These are phyloP conservation scores for Oscheius sp. DNA, from an alignment of 2,888 invertebrate species.

Conservation along the genomic window DNA sequence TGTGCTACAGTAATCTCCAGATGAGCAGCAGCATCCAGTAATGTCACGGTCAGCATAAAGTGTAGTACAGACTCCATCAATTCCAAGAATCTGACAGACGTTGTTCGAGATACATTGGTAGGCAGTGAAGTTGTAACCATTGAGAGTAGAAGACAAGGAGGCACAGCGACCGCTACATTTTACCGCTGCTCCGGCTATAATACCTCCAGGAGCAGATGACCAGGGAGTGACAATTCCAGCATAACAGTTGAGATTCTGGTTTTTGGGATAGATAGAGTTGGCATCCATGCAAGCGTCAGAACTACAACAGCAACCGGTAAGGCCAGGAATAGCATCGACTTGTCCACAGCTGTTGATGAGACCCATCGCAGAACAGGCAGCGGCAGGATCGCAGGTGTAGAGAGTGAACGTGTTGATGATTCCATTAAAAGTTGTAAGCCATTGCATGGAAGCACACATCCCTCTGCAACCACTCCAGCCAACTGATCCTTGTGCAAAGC, in stretches of 20 bases:
- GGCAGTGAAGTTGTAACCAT: constrained; percentile 34
- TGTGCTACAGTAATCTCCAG: constrained; percentile 52
- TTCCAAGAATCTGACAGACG: constrained; percentile 42
- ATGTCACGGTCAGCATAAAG: constrained; percentile 40
- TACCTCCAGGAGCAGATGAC: too few relatives aligned
- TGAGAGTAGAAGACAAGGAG: constrained; percentile 44
- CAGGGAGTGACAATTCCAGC: too few relatives aligned
- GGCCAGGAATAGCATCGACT: too few relatives aligned
- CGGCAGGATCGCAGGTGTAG: constrained; percentile 55
- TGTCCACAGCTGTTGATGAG: too few relatives aligned
- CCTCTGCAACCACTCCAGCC: constrained; percentile 32
- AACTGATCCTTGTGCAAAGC: constrained; percentile 36
- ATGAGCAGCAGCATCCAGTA: constrained; percentile 54
- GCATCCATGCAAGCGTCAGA: too few relatives aligned
- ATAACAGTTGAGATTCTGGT: too few relatives aligned
- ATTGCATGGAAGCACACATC: constrained; percentile 33
- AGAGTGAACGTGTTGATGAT: constrained; percentile 37
- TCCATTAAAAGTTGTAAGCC: constrained; percentile 36
- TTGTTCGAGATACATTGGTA: constrained; percentile 25
- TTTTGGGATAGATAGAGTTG: too few relatives aligned
- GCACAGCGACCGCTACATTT: constrained; percentile 54
- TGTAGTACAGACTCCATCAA: constrained; percentile 45
- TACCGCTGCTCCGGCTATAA: constrained; percentile 19
- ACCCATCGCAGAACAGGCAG: constrained; percentile 47
- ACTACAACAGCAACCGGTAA: too few relatives aligned